Conservation (phyloP, 2,113 vertebrate species). For the Leucopternis melanops region DNA sequence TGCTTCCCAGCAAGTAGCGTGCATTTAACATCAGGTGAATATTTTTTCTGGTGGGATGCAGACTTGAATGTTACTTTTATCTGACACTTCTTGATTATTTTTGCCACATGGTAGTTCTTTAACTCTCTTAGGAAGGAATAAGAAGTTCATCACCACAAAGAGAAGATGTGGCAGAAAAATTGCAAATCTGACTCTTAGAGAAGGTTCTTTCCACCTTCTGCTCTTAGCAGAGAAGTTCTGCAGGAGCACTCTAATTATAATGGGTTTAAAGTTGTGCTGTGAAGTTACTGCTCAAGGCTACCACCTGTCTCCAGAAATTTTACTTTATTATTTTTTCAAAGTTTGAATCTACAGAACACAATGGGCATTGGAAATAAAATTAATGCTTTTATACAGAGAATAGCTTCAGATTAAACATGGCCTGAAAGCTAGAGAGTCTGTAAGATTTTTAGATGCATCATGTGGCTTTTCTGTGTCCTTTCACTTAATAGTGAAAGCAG, state of each 20-base stretch:
- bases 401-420: slow-evolving; percentile 14
- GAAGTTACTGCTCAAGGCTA: slow-evolving; percentile 62
- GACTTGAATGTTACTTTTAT: neutral
- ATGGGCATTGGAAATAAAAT: slow-evolving; percentile 49
- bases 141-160: neutral
- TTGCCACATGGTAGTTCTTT: neutral
- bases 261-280: slow-evolving; percentile 52
- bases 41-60: neutral
- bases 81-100: neutral
- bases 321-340: slow-evolving; percentile 57
- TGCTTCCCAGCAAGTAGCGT: neutral
- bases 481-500: slow-evolving; percentile 7
- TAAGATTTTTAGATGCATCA: neutral
- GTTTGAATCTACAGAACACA: slow-evolving; percentile 58
- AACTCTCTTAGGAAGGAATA: neutral
- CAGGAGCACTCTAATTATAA: slow-evolving; percentile 21
- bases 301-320: slow-evolving; percentile 66
- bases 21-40: slow-evolving; percentile 13
- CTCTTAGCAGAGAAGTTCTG: neutral
- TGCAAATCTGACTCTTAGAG: neutral
- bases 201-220: slow-evolving; percentile 15
- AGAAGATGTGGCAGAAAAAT: neutral
- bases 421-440: neutral
- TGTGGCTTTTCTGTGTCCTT: neutral
- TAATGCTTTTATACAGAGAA: slow-evolving; percentile 50